Conservation (phyloP, 2,888 invertebrate species). For the Muscina levida region DNA sequence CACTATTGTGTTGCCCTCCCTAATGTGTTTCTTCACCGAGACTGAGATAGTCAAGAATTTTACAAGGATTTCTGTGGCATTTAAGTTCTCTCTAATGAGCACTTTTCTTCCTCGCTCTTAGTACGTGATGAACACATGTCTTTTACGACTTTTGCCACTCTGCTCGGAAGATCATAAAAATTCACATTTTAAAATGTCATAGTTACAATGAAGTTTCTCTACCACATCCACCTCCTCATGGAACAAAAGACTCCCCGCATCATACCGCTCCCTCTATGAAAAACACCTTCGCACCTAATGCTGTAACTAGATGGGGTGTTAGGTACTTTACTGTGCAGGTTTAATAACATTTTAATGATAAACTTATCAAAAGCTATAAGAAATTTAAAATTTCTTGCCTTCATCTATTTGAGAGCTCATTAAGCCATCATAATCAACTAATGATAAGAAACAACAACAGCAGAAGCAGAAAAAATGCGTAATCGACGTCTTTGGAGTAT, state of each 20-base stretch:
- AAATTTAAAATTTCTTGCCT: not conserved
- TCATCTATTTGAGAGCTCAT: conserved; percentile 18
- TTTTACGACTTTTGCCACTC: not conserved
- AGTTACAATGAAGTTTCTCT: too few species aligned
- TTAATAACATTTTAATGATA: conserved; percentile 19
- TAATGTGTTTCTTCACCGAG: too few species aligned
- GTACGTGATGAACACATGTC: conserved; percentile 13
- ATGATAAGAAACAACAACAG: not conserved
- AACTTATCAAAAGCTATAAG: conserved; percentile 17
- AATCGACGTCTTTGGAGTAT: too few species aligned
- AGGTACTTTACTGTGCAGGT: not conserved
- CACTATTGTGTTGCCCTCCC: too few species aligned
- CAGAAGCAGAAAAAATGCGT: not conserved
- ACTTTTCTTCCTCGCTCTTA: too few species aligned
- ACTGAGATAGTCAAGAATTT: too few species aligned
- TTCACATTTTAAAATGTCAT: not conserved
- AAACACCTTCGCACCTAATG: not conserved
- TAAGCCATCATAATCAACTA: conserved; percentile 20
- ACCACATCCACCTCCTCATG: too few species aligned
- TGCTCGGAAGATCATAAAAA: not conserved
- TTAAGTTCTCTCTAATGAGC: too few species aligned
- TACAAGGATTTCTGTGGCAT: too few species aligned
- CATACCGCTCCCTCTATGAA: not conserved
- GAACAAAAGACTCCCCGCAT: not conserved
- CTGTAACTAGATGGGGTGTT: not conserved